Conservation (phyloP, 2,888 invertebrate species). For the Microdon myrmicae region DNA sequence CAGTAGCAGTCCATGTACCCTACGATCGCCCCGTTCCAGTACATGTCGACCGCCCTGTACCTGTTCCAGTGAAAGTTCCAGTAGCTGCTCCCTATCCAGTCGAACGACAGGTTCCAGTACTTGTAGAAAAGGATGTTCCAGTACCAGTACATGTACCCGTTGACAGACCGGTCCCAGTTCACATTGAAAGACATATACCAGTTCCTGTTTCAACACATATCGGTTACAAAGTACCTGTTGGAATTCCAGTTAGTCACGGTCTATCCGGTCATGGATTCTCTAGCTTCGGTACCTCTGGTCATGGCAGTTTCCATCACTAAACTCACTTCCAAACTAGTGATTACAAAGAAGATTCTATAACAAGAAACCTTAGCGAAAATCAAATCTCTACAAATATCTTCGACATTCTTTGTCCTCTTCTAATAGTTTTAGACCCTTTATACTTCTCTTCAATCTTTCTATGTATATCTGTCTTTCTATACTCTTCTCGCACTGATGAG, state of each 20-base stretch:
- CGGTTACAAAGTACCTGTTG: constrained; percentile 72
- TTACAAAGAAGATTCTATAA: constrained; percentile 55
- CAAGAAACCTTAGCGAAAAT: constrained; percentile 53
- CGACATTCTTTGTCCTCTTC: constrained; percentile 6
- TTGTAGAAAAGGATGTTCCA: constrained; percentile 75
- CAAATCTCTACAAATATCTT: constrained; percentile 33
- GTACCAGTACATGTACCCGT: constrained; percentile 69
- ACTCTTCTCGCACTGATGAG: constrained; percentile 62
- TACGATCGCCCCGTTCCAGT: constrained; percentile 70
- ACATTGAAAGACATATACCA: constrained; percentile 70
- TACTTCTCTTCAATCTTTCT: constrained; percentile 1
- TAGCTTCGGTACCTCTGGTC: constrained; percentile 28
- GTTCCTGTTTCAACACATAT: constrained; percentile 75
- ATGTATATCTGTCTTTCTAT: too few species aligned
- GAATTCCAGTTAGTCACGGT: constrained; percentile 63
- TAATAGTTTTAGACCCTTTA: constrained; percentile 3
- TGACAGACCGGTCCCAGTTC: constrained; percentile 72
- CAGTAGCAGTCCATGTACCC: constrained; percentile 71
- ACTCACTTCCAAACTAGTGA: constrained; percentile 55
- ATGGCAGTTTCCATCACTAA: constrained; percentile 40
- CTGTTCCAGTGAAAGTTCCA: constrained; percentile 77
- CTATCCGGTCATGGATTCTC: constrained; percentile 51
- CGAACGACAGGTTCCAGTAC: constrained; percentile 71
- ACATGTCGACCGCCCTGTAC: constrained; percentile 75
- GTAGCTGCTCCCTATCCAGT: constrained; percentile 78